A percentile compares a stretch with the other conserved stretches of the same genome.
Evolutionary conservation across 2,888 invertebrate genomes (phyloP).

Genomic region (Orthosia incerta): DNA sequence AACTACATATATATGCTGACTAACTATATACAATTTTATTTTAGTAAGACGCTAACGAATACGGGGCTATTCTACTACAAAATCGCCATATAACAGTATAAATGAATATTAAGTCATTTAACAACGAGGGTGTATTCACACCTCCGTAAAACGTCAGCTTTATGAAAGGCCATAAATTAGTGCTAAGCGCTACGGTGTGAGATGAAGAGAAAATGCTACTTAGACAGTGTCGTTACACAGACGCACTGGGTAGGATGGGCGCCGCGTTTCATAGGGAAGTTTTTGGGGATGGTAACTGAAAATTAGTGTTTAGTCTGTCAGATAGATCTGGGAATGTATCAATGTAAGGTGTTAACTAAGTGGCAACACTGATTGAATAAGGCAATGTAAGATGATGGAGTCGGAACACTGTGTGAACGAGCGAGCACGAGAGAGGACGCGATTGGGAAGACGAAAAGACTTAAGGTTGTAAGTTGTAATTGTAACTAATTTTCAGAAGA

Average conservation of each 20-base stretch:
- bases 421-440: no score
- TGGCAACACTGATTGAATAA: no score
- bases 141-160: slow-evolving; percentile 57
- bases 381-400: no score
- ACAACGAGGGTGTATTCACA: slow-evolving; percentile 40
- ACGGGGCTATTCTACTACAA: not conserved
- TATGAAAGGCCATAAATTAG: slow-evolving; percentile 67
- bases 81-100: slow-evolving; percentile 29
- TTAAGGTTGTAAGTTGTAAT: no score
- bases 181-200: slow-evolving; percentile 34
- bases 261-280: slow-evolving; percentile 5
- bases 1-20: no score
- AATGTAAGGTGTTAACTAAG: no score
- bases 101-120: slow-evolving; percentile 47
- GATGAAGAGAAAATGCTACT: slow-evolving; percentile 46
- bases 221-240: slow-evolving; percentile 11
- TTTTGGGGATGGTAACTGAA: not conserved
- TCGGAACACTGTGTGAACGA: no score
- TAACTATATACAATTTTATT: not conserved
- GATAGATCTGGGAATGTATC: no score
- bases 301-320: no score
- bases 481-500: no score
- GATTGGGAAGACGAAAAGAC: no score
- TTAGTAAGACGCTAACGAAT: not conserved
- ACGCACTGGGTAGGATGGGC: slow-evolving; percentile 52